Evolutionary conservation across 2,888 invertebrate species (phyloP), one percentile per base, ranked within the genome.

Genomic region (Trissolcus japonicus): DNA sequence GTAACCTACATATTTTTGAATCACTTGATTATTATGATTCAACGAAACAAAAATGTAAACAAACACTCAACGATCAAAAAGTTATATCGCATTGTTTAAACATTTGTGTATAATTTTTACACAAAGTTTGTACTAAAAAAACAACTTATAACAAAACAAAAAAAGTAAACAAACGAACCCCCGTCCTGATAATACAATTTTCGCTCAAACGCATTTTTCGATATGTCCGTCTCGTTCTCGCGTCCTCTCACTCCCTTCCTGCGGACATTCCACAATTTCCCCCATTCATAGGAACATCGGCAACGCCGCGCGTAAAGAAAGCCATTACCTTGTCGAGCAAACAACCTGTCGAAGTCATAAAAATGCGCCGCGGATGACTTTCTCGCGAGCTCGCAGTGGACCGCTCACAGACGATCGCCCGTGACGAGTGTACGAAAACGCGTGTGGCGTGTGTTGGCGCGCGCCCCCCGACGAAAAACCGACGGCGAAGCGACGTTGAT

Each of bases 271-370:
- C 76, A 66, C 69, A 61, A 71, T 76, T 76, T 76, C 76, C 76
- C 76, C 76, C 76, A 71, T 76, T 76, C 76, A 76, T 71, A 53
- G 76, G 62, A 73, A 77, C 68, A 73, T 63, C 77, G 78, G 78
- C 78, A 78, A 78, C 74, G 65, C 69, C 56, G 78, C 69, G 60
- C 69, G 69, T 60, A 66, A 74, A 69, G 78, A 78, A 74, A 74
- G 78, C 78, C 74, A 78, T 69, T 66, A 57, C 35, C 51, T 66
- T 57, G 66, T 29, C 67, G 72, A 74, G 74, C 74, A 62, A 74
- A 71, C 78, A 78, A 74, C 78, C 74, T 74, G 78, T 74, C 74
- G 78, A 77, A 77, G 77, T 61, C 59, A 19, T 68, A 77, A 77
- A 77, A 77, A 77, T 77, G 77, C 63, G 60, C 73, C 72, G 72